Base-by-base conservation (phyloP, 2,888 invertebrate species). In the Lutraria lutraria region DNA sequence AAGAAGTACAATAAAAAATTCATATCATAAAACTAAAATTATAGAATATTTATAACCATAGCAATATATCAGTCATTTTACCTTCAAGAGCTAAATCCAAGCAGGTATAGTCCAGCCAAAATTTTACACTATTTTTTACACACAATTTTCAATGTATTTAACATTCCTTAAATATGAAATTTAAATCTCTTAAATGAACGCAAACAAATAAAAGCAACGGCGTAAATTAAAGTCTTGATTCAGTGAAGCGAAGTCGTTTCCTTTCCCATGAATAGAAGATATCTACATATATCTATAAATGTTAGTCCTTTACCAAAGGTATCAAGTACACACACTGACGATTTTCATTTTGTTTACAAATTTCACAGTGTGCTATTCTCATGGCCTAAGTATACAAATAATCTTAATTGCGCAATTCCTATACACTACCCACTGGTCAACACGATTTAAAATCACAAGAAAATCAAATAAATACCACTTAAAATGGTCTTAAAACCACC, bases 281-380 rank as follows among this genome's bases (percentile, higher is more conserved):
- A 68, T 12, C 13, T 10, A 25, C 25, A 68, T 68, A 68, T n/a
- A 60, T 60, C n/a, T 68, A 68, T 25, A 68, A 68, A n/a, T 10
- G 21, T 8, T n/a, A n/a, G n/a, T 6, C 25, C 25, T 68, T 68
- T 68, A 68, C 63, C 10, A 10, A 25, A 68, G 63, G 63, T 25
- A 68, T 25, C 25, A 68, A 25, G 63, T 68, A 68, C 63, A 68
- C 60, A 60, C 63, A 68, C 63, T 76, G 16, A 31, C 19, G 34
- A 56, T 56, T 82, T n/a, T 43, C 43, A 43, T 43, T 43, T 25
- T 85, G 43, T 85, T 85, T 85, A 85, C 80, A 85, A 85, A 56
- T 85, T 79, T 85, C 85, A 85, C 85, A 56, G 54, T 85, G 85
- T 80, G 85, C 80, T 85, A 85, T 85, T 85, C 85, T 85, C 31